A percentile compares a stretch with the other conserved stretches of the same genome.
Conservation (phyloP, 2,797 vertebrate genomes). For the Gambelia wislizenii region DNA sequence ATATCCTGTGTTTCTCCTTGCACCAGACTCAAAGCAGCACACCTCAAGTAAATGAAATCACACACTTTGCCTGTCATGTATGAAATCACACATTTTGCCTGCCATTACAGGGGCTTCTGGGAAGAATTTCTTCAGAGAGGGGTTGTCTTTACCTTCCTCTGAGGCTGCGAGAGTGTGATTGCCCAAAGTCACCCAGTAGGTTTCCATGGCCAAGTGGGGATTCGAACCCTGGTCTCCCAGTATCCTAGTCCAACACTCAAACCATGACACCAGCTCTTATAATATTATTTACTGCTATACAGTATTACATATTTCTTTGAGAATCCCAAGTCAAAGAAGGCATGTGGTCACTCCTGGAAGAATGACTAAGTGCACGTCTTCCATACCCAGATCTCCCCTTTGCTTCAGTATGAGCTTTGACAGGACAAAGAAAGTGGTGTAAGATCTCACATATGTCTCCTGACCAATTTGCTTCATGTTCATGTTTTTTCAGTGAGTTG, state of each 20-base stretch:
- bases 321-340: conserved; percentile 42
- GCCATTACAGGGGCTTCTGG: conserved; percentile 47
- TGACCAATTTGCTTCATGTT: conserved; percentile 29
- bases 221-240: too few relatives aligned
- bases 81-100: neutral
- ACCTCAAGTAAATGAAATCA: conserved; percentile 27
- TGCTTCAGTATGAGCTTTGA: conserved; percentile 55
- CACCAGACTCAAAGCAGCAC: neutral
- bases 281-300: neutral
- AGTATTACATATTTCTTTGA: conserved; percentile 40
- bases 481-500: conserved; percentile 43
- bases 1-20: neutral
- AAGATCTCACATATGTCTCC: neutral
- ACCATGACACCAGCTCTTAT: neutral
- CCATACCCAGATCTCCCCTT: conserved; percentile 61
- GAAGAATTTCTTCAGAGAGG: too few relatives aligned
- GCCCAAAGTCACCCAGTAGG: too few relatives aligned
- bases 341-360: conserved; percentile 50
- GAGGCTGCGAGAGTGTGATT: too few relatives aligned
- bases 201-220: too few relatives aligned
- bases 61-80: too few relatives aligned
- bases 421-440: conserved; percentile 39
- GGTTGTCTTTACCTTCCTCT: too few relatives aligned
- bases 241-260: too few relatives aligned
- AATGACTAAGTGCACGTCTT: conserved; percentile 53